These are phyloP conservation scores for Melanotaenia pygmaea DNA, from an alignment of 2,797 vertebrate genomes.

Conservation along the genomic window DNA sequence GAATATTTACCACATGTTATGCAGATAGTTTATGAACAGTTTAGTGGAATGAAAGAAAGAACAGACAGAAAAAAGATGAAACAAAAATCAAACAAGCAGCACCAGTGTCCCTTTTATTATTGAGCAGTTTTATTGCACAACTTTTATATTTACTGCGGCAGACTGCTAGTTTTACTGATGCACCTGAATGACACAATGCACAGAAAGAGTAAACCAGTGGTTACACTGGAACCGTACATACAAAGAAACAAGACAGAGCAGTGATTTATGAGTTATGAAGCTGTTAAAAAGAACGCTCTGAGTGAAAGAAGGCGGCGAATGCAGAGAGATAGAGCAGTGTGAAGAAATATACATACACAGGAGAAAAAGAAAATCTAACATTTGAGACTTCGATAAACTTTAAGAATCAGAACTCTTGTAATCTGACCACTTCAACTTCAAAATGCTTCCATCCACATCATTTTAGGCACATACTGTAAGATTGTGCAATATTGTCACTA, in stretches of 20 bases:
- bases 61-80: conserved; percentile 51
- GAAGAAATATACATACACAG: conserved; percentile 22
- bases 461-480: conserved; percentile 74
- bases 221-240: conserved; percentile 47
- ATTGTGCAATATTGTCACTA: conserved; percentile 62
- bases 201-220: conserved; percentile 41
- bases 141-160: conserved; percentile 70
- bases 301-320: conserved; percentile 27
- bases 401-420: conserved; percentile 29
- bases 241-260: conserved; percentile 61
- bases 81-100: conserved; percentile 74
- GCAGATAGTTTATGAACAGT: conserved; percentile 48
- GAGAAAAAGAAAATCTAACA: conserved; percentile 33
- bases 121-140: conserved; percentile 80
- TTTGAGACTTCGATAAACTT: conserved; percentile 40
- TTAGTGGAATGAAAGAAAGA: conserved; percentile 59
- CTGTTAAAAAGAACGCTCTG: conserved; percentile 39
- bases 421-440: conserved; percentile 51
- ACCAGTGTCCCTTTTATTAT: conserved; percentile 63
- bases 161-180: conserved; percentile 62
- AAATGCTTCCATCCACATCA: conserved; percentile 60
- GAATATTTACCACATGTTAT: conserved; percentile 53
- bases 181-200: conserved; percentile 56
- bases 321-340: conserved; percentile 34
- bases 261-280: conserved; percentile 63